These are phyloP conservation scores for Thunnus thynnus DNA, from an alignment of 2,113 vertebrate genomes.

Conservation along the genomic window DNA sequence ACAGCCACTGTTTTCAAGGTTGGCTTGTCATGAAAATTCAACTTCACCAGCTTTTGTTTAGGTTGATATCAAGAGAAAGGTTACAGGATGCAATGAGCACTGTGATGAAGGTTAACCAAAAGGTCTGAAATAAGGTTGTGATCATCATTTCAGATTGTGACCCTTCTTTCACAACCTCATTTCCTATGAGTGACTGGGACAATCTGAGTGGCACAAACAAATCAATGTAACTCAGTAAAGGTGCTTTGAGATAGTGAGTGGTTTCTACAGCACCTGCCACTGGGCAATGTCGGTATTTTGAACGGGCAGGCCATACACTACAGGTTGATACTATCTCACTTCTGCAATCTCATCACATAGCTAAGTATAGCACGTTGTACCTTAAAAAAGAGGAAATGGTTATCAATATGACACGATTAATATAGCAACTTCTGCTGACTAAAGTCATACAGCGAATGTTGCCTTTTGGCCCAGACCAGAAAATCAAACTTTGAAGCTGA, in stretches of 20 bases:
- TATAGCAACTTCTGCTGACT: too few relatives aligned
- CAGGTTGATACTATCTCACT: neutral
- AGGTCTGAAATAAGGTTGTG: slow-evolving; percentile 22
- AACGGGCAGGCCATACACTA: too few relatives aligned
- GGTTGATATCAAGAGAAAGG: slow-evolving; percentile 32
- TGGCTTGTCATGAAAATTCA: slow-evolving; percentile 67
- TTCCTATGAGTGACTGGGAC: neutral
- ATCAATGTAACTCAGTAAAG: neutral
- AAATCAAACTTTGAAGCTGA: too few relatives aligned
- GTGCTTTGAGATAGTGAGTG: too few relatives aligned
- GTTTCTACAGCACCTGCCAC: too few relatives aligned
- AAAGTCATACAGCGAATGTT: too few relatives aligned
- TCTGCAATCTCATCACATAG: neutral
- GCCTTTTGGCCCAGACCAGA: too few relatives aligned
- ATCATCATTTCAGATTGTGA: slow-evolving; percentile 1
- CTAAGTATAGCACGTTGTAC: too few relatives aligned
- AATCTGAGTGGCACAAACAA: slow-evolving; percentile 7
- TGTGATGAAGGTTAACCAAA: slow-evolving; percentile 11
- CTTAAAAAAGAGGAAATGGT: neutral
- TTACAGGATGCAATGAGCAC: slow-evolving; percentile 4
- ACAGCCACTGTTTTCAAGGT: slow-evolving; percentile 64
- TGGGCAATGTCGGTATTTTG: too few relatives aligned
- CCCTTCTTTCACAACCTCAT: neutral
- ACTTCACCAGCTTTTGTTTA: slow-evolving; percentile 45
- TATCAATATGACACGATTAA: neutral